A percentile compares a stretch with the other conserved stretches of the same genome.
These are phyloP conservation scores for Ascaphus truei DNA, from an alignment of 2,113 vertebrate species.

Conservation along the genomic window DNA sequence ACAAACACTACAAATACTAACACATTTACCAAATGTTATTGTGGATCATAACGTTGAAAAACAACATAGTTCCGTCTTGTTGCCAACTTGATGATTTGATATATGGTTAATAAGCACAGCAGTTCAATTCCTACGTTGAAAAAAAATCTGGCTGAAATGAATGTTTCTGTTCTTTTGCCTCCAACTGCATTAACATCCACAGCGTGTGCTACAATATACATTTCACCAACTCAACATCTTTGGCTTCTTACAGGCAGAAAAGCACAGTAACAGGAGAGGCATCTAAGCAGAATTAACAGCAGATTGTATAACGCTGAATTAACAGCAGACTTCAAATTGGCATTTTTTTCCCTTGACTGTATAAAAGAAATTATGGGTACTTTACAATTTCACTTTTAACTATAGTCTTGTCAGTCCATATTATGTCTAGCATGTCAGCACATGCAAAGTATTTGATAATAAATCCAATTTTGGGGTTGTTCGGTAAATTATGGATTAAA, in stretches of 20 bases:
- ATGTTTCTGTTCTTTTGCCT: background rate
- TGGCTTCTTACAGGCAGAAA: background rate
- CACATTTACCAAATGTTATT: too few species aligned
- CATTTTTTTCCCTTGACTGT: background rate
- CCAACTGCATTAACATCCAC: conserved; percentile 8
- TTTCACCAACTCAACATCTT: conserved; percentile 6
- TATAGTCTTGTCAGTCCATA: background rate
- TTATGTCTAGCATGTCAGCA: background rate
- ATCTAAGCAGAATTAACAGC: background rate
- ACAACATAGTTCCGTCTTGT: background rate
- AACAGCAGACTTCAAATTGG: background rate
- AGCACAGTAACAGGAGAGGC: background rate
- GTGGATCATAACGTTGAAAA: too few species aligned
- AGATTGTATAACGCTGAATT: background rate
- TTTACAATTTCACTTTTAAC: background rate
- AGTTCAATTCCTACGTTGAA: conserved; percentile 3
- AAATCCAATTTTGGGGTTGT: too few species aligned
- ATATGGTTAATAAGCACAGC: background rate
- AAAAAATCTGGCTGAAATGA: background rate
- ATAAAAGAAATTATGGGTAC: background rate
- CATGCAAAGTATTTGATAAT: too few species aligned
- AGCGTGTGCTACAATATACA: conserved; percentile 3
- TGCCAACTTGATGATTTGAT: conserved; percentile 24
- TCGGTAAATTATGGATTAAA: too few species aligned
- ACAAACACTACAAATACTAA: too few species aligned